phyloP scores from a whole-genome alignment of 2,113 vertebrate species.

The Syngnathus typhle region DNA sequence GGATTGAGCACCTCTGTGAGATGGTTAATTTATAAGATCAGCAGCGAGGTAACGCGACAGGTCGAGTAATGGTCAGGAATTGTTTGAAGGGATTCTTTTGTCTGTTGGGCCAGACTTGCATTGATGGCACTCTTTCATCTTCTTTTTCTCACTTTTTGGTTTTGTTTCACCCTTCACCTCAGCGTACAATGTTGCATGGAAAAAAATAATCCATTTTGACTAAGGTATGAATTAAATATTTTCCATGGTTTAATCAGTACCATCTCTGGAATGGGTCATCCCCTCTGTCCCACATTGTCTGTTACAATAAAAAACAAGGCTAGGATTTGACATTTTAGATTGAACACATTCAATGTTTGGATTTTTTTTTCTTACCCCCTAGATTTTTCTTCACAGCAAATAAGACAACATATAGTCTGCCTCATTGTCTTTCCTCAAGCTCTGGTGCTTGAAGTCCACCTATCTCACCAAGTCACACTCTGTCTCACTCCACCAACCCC shows the following conservation, averaged over 20 bases:
- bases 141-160: slow-evolving; percentile 34
- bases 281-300: slow-evolving; percentile 19
- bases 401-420: slow-evolving; percentile 43
- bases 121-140: slow-evolving; percentile 44
- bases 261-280: slow-evolving; percentile 16
- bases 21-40: slow-evolving; percentile 68
- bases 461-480: slow-evolving; percentile 29
- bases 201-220: slow-evolving; percentile 52
- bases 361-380: slow-evolving; percentile 44
- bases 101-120: slow-evolving; percentile 50
- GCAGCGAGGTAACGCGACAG: slow-evolving; percentile 55
- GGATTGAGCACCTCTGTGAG: slow-evolving; percentile 52
- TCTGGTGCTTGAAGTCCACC: slow-evolving; percentile 32
- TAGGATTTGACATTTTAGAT: slow-evolving; percentile 13
- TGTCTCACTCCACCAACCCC: slow-evolving; percentile 17
- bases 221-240: slow-evolving; percentile 40
- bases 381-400: slow-evolving; percentile 48
- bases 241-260: slow-evolving; percentile 26
- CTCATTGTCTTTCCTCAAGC: slow-evolving; percentile 18
- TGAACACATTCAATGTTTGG: slow-evolving; percentile 10
- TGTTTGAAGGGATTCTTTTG: slow-evolving; percentile 59
- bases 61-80: slow-evolving; percentile 59
- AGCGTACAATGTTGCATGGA: slow-evolving; percentile 21
- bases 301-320: slow-evolving; percentile 7
- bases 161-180: slow-evolving; percentile 12